phyloP scores from a whole-genome alignment of 1,140 invertebrate genomes.

The Sycophaga agraensis region DNA sequence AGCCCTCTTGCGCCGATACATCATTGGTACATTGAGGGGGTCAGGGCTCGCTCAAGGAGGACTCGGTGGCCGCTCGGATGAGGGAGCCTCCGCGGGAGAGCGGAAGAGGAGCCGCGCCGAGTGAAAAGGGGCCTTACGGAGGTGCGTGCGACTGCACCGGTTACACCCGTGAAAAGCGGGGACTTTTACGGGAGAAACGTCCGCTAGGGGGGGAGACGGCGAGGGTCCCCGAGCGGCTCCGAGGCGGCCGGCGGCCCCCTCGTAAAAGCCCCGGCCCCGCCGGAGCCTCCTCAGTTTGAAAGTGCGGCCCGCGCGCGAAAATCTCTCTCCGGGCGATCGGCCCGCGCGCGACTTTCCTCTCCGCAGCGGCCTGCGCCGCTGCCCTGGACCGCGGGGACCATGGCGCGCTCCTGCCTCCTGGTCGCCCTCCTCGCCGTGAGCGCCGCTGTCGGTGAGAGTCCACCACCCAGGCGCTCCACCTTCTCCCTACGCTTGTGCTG shows the following conservation, averaged over 20 bases:
- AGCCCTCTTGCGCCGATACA: no score
- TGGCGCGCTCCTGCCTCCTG: slow-evolving; percentile 12
- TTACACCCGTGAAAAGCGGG: no score
- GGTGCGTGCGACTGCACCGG: no score
- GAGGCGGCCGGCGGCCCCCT: neutral
- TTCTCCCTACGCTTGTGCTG: neutral
- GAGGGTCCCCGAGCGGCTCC: neutral
- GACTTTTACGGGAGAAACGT: slow-evolving; percentile 1
- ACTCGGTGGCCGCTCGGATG: no score
- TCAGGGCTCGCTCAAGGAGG: no score
- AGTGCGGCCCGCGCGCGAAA: slow-evolving; percentile 24
- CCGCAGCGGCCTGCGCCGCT: neutral
- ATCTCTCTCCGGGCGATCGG: no score
- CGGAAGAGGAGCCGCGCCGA: no score
- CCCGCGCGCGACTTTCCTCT: neutral
- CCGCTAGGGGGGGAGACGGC: slow-evolving; percentile 20
- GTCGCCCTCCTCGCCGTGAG: neutral
- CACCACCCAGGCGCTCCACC: neutral
- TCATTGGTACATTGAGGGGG: no score
- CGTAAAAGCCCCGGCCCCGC: neutral
- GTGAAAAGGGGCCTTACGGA: no score
- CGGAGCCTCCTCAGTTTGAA: slow-evolving; percentile 27
- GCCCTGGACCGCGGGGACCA: neutral
- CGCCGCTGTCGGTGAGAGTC: neutral
- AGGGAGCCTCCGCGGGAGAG: no score